Evolutionary conservation across 2,888 invertebrate genomes (phyloP), one percentile per base, ranked within the genome.

Genomic region (Caenorhabditis sp.): DNA sequence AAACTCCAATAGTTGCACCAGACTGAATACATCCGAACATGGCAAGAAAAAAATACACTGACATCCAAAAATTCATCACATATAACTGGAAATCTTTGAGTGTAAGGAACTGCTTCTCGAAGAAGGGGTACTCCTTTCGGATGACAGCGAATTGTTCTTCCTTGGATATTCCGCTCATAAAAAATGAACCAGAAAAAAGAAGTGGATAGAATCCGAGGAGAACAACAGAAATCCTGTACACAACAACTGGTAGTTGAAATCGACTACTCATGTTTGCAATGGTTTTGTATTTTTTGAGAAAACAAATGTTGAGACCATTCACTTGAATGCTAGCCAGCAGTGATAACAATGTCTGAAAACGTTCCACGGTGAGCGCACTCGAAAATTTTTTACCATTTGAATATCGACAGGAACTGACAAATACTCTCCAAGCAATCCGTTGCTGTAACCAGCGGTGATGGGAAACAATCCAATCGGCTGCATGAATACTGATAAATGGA

Each of bases 21-120:
- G 74, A 74, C 44, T 74, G 74, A 28, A 74, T 56, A 44, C 74
- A 74, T 26, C 74, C 74, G 24, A 74, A 64, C 54, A 74, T 74
- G n/a, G 74, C 74, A 12, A 74, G 56, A 24, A 64, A 74, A 38
- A 74, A 74, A 24, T 74, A 74, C 5, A 56, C 64, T 2, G 74
- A 74, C 64, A 64, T 74, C 74, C 74, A 74, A 31, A 64, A 64
- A 35, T 74, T 74, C 74, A 74, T 74, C 0, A 74, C 19, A 54
- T 74, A 74, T n/a, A 74, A 28, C 31, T 74, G 74, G 31, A 74
- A 74, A 28, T 74, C 64, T 38, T 51, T 49, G 0, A 74, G 64
- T 8, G 64, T 64, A n/a, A 35, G 54, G 28, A 74, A 74, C 8
- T 56, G 22, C 28, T 28, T 7, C 24, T 74, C 63, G 19, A 54